Percentiles rank a stretch among this genome's conserved stretches.
Conservation (phyloP, 2,113 vertebrate species). For the Silurus glanis region DNA sequence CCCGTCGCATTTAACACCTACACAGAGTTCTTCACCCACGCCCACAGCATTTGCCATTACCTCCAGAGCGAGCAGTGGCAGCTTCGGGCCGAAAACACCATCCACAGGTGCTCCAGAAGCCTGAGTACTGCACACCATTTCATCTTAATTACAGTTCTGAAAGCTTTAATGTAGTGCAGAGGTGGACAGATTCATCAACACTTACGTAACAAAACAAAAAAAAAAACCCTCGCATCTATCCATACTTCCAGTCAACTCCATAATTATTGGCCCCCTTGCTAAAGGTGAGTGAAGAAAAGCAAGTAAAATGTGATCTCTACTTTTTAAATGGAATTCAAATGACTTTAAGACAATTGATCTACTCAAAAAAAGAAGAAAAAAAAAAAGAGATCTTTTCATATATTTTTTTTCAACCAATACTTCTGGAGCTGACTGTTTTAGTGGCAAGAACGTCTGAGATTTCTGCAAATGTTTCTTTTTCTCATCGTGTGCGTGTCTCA, state of each 20-base stretch:
- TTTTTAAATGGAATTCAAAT: no score
- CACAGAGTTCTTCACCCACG: slow-evolving; percentile 82
- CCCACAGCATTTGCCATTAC: slow-evolving; percentile 79
- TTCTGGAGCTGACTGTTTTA: not conserved
- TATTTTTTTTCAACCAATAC: not conserved
- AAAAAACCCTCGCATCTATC: not conserved
- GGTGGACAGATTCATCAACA: not conserved
- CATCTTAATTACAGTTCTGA: not conserved
- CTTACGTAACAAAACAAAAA: not conserved
- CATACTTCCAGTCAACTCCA: not conserved
- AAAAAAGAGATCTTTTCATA: not conserved
- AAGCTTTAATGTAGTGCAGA: not conserved
- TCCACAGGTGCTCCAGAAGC: slow-evolving; percentile 64
- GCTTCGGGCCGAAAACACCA: slow-evolving; percentile 66
- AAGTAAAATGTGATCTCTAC: not conserved
- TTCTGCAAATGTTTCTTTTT: not conserved
- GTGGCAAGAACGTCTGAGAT: not conserved
- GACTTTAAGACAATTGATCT: no score
- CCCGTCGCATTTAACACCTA: slow-evolving; percentile 75
- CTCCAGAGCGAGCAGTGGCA: slow-evolving; percentile 79
- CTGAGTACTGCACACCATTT: not conserved
- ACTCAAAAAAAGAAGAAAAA: no score
- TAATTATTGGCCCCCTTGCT: not conserved
- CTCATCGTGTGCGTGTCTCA: slow-evolving; percentile 34
- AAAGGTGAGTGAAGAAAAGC: not conserved